Conservation (phyloP, 2,113 vertebrate species). For the Cheilinus undulatus region DNA sequence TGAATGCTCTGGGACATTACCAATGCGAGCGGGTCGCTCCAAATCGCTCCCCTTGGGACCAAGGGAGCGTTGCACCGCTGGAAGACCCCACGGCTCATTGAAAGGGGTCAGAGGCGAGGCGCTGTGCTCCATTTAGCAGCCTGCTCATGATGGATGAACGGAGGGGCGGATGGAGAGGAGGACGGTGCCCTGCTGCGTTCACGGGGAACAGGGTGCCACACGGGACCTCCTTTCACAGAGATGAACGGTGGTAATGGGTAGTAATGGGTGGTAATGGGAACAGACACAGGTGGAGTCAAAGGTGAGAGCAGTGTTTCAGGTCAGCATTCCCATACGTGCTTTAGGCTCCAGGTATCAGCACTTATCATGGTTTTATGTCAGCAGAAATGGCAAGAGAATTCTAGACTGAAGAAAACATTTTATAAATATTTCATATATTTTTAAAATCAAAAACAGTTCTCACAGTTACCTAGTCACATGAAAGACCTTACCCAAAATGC, state of each 20-base stretch:
- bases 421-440: neutral
- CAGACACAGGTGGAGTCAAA: constrained; percentile 69
- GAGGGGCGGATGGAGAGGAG: constrained; percentile 46
- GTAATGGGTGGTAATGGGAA: constrained; percentile 70
- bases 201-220: constrained; percentile 42
- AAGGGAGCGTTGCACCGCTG: constrained; percentile 34
- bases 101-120: constrained; percentile 78
- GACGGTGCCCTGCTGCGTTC: constrained; percentile 38
- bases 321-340: constrained; percentile 48
- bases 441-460: no score
- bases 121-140: constrained; percentile 76
- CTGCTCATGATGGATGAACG: constrained; percentile 73
- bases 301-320: constrained; percentile 51
- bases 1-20: constrained; percentile 73
- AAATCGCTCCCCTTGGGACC: constrained; percentile 62
- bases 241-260: constrained; percentile 62
- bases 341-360: neutral
- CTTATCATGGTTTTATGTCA: constrained; percentile 10
- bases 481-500: no score
- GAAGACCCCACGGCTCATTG: constrained; percentile 70
- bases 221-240: constrained; percentile 57
- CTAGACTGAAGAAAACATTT: neutral
- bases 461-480: no score
- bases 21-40: constrained; percentile 56
- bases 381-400: neutral